Conservation (phyloP, 2,888 invertebrate genomes). For the Ditula angustiorana region DNA sequence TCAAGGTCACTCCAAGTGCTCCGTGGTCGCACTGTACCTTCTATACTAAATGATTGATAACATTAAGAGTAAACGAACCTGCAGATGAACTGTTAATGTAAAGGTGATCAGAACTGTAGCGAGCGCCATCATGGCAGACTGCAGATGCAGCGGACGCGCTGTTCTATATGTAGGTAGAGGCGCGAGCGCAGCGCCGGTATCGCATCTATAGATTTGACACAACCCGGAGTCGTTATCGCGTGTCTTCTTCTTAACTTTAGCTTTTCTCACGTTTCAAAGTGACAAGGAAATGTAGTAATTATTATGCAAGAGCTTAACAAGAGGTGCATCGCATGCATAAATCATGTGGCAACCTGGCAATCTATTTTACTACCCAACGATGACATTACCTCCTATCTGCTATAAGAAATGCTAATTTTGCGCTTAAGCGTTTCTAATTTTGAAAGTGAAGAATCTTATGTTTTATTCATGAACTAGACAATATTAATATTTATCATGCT, state of each 20-base stretch:
- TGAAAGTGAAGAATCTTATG: slow-evolving; percentile 5
- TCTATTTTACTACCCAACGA: not conserved
- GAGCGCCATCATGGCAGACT: slow-evolving; percentile 22
- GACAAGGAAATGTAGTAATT: not conserved
- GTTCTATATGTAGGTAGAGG: slow-evolving; percentile 18
- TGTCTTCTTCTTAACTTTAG: slow-evolving; percentile 2
- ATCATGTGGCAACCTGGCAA: not conserved
- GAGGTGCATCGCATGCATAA: not conserved
- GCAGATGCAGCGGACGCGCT: not conserved
- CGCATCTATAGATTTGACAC: slow-evolving; percentile 27
- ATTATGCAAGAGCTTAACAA: slow-evolving; percentile 15
- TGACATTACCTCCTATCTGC: not conserved
- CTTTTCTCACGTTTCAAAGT: slow-evolving; percentile 21
- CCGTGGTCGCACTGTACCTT: not conserved
- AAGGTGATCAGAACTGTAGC: slow-evolving; percentile 5
- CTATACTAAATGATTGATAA: not conserved
- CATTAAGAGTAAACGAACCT: slow-evolving; percentile 6
- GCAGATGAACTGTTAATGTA: not conserved
- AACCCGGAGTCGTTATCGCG: slow-evolving; percentile 15
- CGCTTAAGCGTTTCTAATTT: slow-evolving; percentile 5
- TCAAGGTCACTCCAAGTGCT: too few species aligned
- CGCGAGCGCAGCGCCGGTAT: not conserved
- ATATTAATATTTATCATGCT: not conserved
- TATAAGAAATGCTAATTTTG: not conserved
- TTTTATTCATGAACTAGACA: slow-evolving; percentile 10